A percentile compares a stretch with the other conserved stretches of the same genome.
These are phyloP conservation scores for Diabrotica virgifera DNA, from an alignment of 1,140 invertebrate genomes.

Conservation along the genomic window DNA sequence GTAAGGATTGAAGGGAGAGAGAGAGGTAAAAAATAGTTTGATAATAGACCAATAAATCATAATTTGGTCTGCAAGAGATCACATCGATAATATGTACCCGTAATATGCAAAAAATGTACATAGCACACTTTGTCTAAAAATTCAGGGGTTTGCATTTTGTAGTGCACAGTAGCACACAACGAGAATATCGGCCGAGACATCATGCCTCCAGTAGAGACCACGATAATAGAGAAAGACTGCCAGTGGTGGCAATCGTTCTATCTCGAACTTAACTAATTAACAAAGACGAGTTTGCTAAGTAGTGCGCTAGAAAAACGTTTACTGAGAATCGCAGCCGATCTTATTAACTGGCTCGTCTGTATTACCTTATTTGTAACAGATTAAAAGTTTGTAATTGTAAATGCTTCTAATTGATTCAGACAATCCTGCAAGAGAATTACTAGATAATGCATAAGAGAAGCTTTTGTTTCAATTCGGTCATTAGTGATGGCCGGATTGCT, in stretches of 20 bases:
- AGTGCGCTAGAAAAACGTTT: conserved; percentile 39
- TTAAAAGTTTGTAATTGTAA: conserved; percentile 43
- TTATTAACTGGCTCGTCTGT: conserved; percentile 28
- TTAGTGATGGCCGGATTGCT: background rate
- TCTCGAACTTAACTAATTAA: conserved; percentile 39
- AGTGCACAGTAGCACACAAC: background rate
- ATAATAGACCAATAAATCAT: no score
- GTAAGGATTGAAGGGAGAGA: no score
- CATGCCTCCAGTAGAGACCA: conserved; percentile 28
- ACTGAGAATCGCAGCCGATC: conserved; percentile 31
- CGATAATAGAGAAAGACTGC: conserved; percentile 26
- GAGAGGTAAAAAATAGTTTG: no score
- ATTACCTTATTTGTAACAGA: conserved; percentile 43
- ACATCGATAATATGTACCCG: no score
- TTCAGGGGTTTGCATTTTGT: no score
- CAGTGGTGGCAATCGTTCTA: conserved; percentile 21
- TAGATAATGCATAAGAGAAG: conserved; percentile 6
- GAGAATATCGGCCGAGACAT: conserved; percentile 36
- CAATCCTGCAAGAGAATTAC: conserved; percentile 21
- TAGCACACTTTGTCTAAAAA: no score
- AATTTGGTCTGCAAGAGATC: no score
- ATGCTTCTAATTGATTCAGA: conserved; percentile 39
- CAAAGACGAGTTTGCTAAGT: conserved; percentile 39
- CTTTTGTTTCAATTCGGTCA: background rate
- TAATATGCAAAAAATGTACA: no score